A percentile compares a stretch with the other conserved stretches of the same genome.
These are phyloP conservation scores for Nasonovia ribisnigri DNA, from an alignment of 2,888 invertebrate species.

Conservation along the genomic window DNA sequence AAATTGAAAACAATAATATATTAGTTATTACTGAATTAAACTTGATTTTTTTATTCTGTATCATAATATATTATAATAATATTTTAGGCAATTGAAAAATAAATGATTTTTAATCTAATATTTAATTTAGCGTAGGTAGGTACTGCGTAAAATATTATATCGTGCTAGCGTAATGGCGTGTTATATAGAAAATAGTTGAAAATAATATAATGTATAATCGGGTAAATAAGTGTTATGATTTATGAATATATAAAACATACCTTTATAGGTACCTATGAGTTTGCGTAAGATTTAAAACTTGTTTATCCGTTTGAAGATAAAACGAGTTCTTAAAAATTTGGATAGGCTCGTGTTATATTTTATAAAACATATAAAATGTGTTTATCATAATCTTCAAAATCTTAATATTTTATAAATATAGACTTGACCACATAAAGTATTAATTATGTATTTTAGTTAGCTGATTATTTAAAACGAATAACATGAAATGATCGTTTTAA, in stretches of 20 bases:
- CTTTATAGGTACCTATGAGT: not conserved
- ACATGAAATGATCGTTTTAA: not conserved
- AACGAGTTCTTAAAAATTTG: slow-evolving; percentile 17
- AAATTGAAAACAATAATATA: not conserved
- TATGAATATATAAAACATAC: not conserved
- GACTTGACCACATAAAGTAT: not conserved
- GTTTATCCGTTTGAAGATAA: slow-evolving; percentile 2
- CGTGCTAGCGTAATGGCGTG: not conserved
- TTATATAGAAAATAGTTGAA: not conserved
- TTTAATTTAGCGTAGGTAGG: too few relatives aligned
- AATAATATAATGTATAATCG: slow-evolving; percentile 11
- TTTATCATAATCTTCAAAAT: not conserved
- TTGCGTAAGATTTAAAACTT: slow-evolving; percentile 14
- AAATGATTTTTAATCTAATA: not conserved
- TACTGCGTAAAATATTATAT: not conserved
- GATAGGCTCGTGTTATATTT: not conserved
- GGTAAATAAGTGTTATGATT: not conserved
- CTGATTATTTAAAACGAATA: not conserved
- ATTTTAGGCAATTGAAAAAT: not conserved
- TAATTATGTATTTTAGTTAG: not conserved
- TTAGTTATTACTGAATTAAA: not conserved
- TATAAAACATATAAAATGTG: not conserved
- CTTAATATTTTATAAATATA: not conserved
- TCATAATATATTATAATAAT: not conserved
- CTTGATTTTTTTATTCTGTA: not conserved